These are phyloP conservation scores for Chrysolina oricalcia DNA, from an alignment of 2,888 invertebrate species.

Conservation along the genomic window DNA sequence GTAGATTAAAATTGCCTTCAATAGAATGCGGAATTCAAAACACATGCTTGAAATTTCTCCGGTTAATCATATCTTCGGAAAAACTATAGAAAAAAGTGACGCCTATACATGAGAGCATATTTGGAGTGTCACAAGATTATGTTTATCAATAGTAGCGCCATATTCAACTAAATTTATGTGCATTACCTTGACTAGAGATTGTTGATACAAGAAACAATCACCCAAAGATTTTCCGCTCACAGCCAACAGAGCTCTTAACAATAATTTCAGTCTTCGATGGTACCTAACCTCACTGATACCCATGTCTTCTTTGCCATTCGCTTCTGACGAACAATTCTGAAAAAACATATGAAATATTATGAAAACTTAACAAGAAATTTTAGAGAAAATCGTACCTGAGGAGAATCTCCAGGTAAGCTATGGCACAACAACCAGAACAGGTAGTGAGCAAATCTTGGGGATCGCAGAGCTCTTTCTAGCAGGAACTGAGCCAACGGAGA, in stretches of 20 bases:
- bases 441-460: conserved; percentile 94
- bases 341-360: conserved; percentile 39
- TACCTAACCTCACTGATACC: conserved; percentile 82
- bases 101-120: too few relatives aligned
- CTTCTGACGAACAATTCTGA: conserved; percentile 72
- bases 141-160: too few relatives aligned
- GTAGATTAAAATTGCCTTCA: too few relatives aligned
- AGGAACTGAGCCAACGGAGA: conserved; percentile 89
- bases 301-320: conserved; percentile 74
- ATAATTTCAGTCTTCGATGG: conserved; percentile 85
- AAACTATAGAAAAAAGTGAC: too few relatives aligned
- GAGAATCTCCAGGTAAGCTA: conserved; percentile 85
- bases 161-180: neutral
- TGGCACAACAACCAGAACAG: conserved; percentile 95
- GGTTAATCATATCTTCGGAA: too few relatives aligned
- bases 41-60: too few relatives aligned
- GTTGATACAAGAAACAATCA: conserved; percentile 87
- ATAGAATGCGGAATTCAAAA: too few relatives aligned
- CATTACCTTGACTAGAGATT: conserved; percentile 86
- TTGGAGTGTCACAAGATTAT: too few relatives aligned
- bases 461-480: conserved; percentile 86
- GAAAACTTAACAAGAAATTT: neutral
- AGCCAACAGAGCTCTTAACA: conserved; percentile 90
- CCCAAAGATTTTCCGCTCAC: conserved; percentile 89
- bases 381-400: conserved; percentile 77